Evolutionary conservation across 1,140 invertebrate species (phyloP), one percentile per base, ranked within the genome.

Genomic region (Dreissena polymorpha): DNA sequence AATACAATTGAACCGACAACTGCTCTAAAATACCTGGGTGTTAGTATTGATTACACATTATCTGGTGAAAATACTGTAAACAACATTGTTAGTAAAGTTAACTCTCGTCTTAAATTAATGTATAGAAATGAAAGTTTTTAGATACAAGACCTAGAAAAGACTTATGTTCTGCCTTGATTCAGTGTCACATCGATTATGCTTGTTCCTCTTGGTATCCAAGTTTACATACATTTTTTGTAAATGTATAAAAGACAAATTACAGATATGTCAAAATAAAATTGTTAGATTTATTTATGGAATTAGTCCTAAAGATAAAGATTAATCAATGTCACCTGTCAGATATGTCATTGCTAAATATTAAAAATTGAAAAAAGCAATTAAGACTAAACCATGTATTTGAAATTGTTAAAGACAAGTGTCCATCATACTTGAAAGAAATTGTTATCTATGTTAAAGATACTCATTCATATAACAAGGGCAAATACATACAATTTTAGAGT

Each of bases 11-110:
- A 53, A 21, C 57, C 76, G 0, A 29, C 69, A 7, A 10, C n/a
- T 29, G 39, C 69, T 71, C 8, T 71, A 49, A 49, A 27, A 51
- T 29, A 65, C 50, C 21, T 77, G 23, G 63, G 65, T 6, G 49
- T 79, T 12, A 57, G 12, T 79, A 79, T 55, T n/a, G 65, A 79
- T 39, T 23, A 69, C 51, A 69, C 51, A 53, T 53, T 79, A 55
- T 79, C 49, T 51, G 65, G 51, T 55, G 67, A 79, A 18, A 68
- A 25, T 51, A 70, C n/a, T 29, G 18, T 79, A 27, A 67, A 18
- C 27, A 55, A 79, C 27, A 79, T 53, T 57, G 18, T 29, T 29
- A 70, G 69, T 71, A 71, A 29, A 49, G 69, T 39, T 8, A 71
- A 71, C 29, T 51, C 21, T 16, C 69, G 29, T 23, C 69, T 71